Conservation (phyloP, 2,113 vertebrate species). For the Murina feae region DNA sequence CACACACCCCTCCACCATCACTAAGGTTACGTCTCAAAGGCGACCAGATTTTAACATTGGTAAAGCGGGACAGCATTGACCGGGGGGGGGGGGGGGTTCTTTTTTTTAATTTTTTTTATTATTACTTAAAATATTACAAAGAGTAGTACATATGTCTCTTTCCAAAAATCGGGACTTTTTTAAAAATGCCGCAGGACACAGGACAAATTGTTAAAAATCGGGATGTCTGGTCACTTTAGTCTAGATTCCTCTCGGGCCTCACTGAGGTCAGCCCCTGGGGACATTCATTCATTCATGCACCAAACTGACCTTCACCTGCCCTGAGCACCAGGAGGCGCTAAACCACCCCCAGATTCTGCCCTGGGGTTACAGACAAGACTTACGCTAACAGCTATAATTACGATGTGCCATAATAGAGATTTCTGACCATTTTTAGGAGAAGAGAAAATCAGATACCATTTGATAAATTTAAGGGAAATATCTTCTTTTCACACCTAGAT, state of each 20-base stretch:
- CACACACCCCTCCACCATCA: background rate
- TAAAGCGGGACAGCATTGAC: too few relatives aligned
- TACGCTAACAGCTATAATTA: background rate
- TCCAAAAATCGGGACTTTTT: too few relatives aligned
- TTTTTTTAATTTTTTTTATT: too few relatives aligned
- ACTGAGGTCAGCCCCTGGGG: background rate
- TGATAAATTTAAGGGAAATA: background rate
- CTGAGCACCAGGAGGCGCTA: background rate
- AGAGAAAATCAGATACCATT: background rate
- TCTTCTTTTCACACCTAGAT: background rate
- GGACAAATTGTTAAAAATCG: too few relatives aligned
- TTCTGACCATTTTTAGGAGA: background rate
- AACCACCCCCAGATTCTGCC: background rate
- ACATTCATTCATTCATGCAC: background rate
- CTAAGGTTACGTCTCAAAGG: background rate
- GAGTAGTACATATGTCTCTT: too few relatives aligned
- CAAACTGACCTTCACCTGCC: background rate
- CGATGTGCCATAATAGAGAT: background rate
- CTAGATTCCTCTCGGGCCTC: background rate
- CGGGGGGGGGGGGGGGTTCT: too few relatives aligned
- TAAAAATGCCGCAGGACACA: too few relatives aligned
- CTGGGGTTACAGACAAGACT: background rate
- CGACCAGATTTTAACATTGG: too few relatives aligned
- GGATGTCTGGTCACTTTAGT: too few relatives aligned
- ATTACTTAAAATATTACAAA: too few relatives aligned